phyloP scores from a whole-genome alignment of 2,113 vertebrate genomes.

The Tragelaphus buxtoni region DNA sequence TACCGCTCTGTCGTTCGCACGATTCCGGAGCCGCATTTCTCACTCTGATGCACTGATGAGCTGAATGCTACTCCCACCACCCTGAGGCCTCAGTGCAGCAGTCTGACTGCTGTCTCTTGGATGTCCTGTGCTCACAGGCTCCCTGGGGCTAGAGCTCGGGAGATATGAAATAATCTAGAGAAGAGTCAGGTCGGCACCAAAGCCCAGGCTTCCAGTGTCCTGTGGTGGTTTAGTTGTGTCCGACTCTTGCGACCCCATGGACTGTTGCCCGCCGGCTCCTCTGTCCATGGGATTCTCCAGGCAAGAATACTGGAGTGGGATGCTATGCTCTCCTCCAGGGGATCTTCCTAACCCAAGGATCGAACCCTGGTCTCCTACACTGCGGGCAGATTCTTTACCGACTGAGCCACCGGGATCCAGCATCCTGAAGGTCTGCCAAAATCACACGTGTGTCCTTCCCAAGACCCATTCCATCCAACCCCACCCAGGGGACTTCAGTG shows the following conservation, averaged over 20 bases:
- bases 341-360: background rate
- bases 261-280: background rate
- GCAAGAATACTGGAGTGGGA: background rate
- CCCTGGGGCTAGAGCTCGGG: background rate
- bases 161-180: background rate
- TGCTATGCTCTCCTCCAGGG: background rate
- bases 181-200: background rate
- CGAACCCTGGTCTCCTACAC: background rate
- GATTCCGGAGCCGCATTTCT: rapidly evolving
- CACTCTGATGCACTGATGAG: background rate
- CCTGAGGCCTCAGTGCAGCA: background rate
- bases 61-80: background rate
- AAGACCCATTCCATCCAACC: background rate
- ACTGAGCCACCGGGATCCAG: rapidly evolving
- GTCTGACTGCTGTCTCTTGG: background rate
- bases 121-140: background rate
- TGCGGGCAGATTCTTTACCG: background rate
- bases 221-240: background rate
- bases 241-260: rapidly evolving
- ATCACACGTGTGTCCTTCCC: background rate
- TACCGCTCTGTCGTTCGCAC: rapidly evolving
- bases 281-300: background rate
- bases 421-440: background rate
- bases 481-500: background rate
- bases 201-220: background rate